phyloP scores from a whole-genome alignment of 2,888 invertebrate species.

The Monochamus alternatus region DNA sequence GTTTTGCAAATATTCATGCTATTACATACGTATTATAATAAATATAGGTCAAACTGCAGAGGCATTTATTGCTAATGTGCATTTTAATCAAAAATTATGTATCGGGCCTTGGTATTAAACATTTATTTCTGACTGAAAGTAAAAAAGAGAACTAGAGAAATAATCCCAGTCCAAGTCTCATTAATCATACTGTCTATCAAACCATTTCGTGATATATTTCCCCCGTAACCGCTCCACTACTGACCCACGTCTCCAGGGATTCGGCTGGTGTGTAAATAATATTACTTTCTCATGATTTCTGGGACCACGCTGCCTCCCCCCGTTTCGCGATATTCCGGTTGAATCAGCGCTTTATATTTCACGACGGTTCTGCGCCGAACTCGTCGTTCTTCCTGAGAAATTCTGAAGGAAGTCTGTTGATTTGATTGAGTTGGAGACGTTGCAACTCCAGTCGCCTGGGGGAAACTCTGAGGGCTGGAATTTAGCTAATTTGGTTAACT shows the following conservation, averaged over 20 bases:
- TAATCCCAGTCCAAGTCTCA: no score
- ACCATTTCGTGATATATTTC: neutral
- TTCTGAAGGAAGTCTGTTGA: slow-evolving; percentile 14
- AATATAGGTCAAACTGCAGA: no score
- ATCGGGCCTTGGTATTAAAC: no score
- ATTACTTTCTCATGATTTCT: slow-evolving; percentile 38
- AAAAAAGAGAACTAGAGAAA: no score
- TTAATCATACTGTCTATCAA: no score
- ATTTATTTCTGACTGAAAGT: no score
- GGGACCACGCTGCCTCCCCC: slow-evolving; percentile 37
- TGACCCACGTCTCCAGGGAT: neutral
- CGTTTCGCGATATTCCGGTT: slow-evolving; percentile 14
- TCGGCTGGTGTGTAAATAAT: slow-evolving; percentile 30
- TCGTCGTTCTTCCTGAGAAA: slow-evolving; percentile 6
- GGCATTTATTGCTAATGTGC: no score
- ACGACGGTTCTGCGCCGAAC: neutral
- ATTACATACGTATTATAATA: no score
- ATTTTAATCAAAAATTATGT: no score
- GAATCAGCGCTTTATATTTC: slow-evolving; percentile 30
- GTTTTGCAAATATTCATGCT: no score
- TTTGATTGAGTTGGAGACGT: slow-evolving; percentile 13
- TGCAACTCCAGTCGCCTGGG: neutral
- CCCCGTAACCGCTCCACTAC: neutral
- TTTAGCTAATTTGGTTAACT: slow-evolving; percentile 9
- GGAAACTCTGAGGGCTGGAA: neutral